Evolutionary conservation across 2,113 vertebrate species (phyloP).

Genomic region (Ophthalmolycus amberensis): DNA sequence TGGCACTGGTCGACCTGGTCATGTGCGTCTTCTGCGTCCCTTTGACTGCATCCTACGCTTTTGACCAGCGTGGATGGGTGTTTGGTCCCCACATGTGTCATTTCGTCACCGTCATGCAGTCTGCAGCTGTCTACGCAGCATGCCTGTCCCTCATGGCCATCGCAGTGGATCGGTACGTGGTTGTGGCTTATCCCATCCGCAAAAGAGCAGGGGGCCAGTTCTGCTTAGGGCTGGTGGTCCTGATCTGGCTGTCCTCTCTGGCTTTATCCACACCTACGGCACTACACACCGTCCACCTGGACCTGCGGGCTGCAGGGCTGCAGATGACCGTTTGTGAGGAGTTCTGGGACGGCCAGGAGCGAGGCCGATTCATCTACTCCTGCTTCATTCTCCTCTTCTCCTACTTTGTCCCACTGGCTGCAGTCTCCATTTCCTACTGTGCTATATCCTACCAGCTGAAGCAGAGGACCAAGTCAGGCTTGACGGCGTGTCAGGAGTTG

Average conservation of each 20-base stretch:
- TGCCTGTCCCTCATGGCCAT: conserved; percentile 91
- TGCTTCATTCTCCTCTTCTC: conserved; percentile 88
- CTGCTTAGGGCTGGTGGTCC: conserved; percentile 81
- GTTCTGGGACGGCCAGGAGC: conserved; percentile 86
- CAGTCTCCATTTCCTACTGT: conserved; percentile 87
- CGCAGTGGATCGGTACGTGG: conserved; percentile 88
- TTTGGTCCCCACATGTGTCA: conserved; percentile 88
- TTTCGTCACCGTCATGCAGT: conserved; percentile 88
- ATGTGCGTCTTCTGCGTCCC: conserved; percentile 91
- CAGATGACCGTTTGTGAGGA: conserved; percentile 90
- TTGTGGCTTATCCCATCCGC: conserved; percentile 88
- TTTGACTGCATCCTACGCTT: conserved; percentile 88
- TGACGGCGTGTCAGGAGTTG: conserved; percentile 72
- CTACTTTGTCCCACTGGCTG: conserved; percentile 87
- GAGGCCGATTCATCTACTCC: conserved; percentile 85
- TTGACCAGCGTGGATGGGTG: conserved; percentile 88
- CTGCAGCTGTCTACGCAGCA: conserved; percentile 85
- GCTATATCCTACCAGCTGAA: conserved; percentile 86
- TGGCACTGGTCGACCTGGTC: conserved; percentile 86
- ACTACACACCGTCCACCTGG: conserved; percentile 86
- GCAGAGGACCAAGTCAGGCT: conserved; percentile 76
- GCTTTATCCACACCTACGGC: conserved; percentile 81
- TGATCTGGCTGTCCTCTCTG: conserved; percentile 87
- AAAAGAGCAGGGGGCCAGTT: conserved; percentile 81
- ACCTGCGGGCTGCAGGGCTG: conserved; percentile 84